Percentiles rank a stretch among this genome's conserved stretches.
These are phyloP conservation scores for Mythimna pallens DNA, from an alignment of 2,888 invertebrate genomes.

Conservation along the genomic window DNA sequence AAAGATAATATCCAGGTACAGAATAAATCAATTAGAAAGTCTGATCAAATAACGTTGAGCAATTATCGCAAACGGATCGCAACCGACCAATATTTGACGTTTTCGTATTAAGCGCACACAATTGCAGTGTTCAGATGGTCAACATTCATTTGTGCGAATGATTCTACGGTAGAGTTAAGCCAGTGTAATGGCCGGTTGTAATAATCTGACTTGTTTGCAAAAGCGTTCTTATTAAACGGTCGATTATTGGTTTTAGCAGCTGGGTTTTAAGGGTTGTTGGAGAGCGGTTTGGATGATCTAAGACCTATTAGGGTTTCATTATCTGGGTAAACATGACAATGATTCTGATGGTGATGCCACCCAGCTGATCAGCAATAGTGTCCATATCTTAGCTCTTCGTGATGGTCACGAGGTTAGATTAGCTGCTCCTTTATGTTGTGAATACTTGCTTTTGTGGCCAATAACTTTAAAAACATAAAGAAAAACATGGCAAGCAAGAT, in stretches of 20 bases:
- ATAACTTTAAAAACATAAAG: no score
- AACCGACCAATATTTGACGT: conserved; percentile 54
- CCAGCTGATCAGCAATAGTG: no score
- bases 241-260: conserved; percentile 31
- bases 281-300: neutral
- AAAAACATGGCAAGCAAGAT: no score
- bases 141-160: conserved; percentile 64
- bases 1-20: neutral
- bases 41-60: conserved; percentile 51
- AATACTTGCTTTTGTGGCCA: no score
- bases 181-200: conserved; percentile 47
- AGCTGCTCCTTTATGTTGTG: no score
- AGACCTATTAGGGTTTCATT: neutral
- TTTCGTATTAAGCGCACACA: conserved; percentile 65
- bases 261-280: conserved; percentile 1
- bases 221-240: conserved; percentile 47
- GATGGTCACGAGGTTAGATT: no score
- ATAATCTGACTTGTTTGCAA: conserved; percentile 51
- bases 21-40: conserved; percentile 53
- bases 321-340: neutral
- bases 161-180: conserved; percentile 53
- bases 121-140: conserved; percentile 62
- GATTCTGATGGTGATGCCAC: no score
- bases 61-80: conserved; percentile 56
- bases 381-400: no score